Evolutionary conservation across 2,888 invertebrate genomes (phyloP).

Genomic region (Parochlus steinenii): DNA sequence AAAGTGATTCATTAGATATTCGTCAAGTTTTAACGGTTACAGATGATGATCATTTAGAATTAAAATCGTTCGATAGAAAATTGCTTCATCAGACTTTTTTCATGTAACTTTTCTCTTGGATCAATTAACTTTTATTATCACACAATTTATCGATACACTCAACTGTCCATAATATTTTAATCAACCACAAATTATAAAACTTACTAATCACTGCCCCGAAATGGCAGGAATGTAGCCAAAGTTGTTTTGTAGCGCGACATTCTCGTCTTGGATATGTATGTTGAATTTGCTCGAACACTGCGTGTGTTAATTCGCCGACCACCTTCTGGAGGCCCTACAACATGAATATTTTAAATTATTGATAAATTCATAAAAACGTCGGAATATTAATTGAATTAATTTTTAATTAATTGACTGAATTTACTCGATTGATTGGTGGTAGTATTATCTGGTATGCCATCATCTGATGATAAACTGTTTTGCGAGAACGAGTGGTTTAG

Average conservation of each 20-base stretch:
- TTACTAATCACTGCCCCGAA: neutral
- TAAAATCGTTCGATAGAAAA: no score
- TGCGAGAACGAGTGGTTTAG: slow-evolving; percentile 4
- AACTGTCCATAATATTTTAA: no score
- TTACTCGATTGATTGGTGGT: neutral
- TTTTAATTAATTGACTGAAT: no score
- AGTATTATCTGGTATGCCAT: neutral
- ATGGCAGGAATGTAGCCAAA: slow-evolving; percentile 12
- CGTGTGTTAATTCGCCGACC: slow-evolving; percentile 4
- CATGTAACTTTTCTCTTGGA: no score
- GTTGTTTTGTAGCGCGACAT: slow-evolving; percentile 13
- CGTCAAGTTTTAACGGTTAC: neutral
- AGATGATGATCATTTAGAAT: neutral
- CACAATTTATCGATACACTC: neutral
- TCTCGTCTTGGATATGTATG: slow-evolving; percentile 13
- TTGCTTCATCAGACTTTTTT: no score
- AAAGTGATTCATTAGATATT: slow-evolving; percentile 1
- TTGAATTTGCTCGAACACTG: slow-evolving; percentile 13
- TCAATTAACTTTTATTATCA: slow-evolving; percentile 3
- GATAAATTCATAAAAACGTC: no score
- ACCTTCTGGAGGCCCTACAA: neutral
- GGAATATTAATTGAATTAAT: no score
- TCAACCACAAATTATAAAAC: no score
- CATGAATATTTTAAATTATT: no score
- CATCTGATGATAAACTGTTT: slow-evolving; percentile 5